These are phyloP conservation scores for Acrocera orbiculus DNA, from an alignment of 2,888 invertebrate species.

Conservation along the genomic window DNA sequence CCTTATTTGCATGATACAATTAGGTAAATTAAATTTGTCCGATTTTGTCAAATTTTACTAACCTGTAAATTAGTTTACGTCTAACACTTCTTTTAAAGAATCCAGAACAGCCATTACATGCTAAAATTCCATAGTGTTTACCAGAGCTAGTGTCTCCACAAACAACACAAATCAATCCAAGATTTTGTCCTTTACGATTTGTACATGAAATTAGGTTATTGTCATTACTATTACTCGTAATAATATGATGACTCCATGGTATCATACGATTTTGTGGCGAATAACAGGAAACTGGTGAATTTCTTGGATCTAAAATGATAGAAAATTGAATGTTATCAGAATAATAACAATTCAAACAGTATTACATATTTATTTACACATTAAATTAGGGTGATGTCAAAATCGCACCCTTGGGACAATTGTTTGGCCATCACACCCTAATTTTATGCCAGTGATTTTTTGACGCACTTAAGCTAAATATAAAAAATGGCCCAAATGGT, in stretches of 20 bases:
- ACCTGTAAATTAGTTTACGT: constrained; percentile 94
- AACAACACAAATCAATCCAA: constrained; percentile 83
- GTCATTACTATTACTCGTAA: constrained; percentile 1
- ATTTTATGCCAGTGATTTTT: constrained; percentile 30
- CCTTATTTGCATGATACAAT: constrained; percentile 11
- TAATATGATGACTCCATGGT: constrained; percentile 24
- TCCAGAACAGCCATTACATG: constrained; percentile 98
- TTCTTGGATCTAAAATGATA: constrained; percentile 22
- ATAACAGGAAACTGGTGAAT: constrained; percentile 24
- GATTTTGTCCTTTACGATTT: constrained; percentile 36
- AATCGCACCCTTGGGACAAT: constrained; percentile 29
- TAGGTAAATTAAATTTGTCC: constrained; percentile 10
- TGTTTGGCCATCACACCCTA: constrained; percentile 33
- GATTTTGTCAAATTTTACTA: constrained; percentile 16
- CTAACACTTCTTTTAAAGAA: constrained; percentile 96
- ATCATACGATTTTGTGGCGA: constrained; percentile 25
- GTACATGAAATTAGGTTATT: constrained; percentile 9
- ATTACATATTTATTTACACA: constrained; percentile 27
- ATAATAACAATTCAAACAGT: constrained; percentile 9
- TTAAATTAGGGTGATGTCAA: constrained; percentile 24
- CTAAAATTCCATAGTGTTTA: constrained; percentile 94
- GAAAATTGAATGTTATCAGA: no score
- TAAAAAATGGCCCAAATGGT: constrained; percentile 8
- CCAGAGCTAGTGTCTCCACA: constrained; percentile 95
- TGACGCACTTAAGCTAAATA: constrained; percentile 28